A percentile compares a stretch with the other conserved stretches of the same genome.
These are phyloP conservation scores for Malurus alboscapulatus DNA, from an alignment of 2,113 vertebrate species.

Conservation along the genomic window DNA sequence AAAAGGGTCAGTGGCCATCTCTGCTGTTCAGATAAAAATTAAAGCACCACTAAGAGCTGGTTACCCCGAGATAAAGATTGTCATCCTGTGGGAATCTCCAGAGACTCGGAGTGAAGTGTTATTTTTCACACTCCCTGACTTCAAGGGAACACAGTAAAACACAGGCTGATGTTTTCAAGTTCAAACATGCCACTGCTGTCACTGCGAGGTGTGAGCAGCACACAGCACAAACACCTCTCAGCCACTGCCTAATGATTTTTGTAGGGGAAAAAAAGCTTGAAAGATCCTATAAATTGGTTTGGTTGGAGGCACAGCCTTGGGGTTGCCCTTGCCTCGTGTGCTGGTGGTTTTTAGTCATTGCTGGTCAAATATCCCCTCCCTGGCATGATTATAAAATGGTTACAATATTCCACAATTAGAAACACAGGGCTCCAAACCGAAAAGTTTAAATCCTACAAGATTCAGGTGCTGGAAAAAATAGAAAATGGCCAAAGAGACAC, in stretches of 20 bases:
- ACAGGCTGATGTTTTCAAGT: constrained; percentile 42
- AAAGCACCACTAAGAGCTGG: background rate
- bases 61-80: background rate
- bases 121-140: constrained; percentile 45
- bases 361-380: background rate
- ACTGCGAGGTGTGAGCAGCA: constrained; percentile 17
- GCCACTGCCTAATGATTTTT: background rate
- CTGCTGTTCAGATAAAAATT: background rate
- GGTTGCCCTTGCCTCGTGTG: background rate
- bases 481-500: background rate
- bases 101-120: background rate
- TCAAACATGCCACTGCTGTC: constrained; percentile 31
- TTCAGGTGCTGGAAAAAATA: background rate
- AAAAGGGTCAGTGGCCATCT: background rate
- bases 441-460: background rate
- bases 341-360: background rate
- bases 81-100: background rate
- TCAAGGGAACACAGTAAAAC: background rate
- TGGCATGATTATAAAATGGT: rapidly evolving
- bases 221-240: background rate
- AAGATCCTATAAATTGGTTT: background rate
- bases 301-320: background rate
- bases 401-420: background rate
- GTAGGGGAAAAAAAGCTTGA: background rate
- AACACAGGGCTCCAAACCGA: background rate